A percentile compares a stretch with the other conserved stretches of the same genome.
Evolutionary conservation across 2,888 invertebrate species (phyloP).

Genomic region (Vanessa cardui): DNA sequence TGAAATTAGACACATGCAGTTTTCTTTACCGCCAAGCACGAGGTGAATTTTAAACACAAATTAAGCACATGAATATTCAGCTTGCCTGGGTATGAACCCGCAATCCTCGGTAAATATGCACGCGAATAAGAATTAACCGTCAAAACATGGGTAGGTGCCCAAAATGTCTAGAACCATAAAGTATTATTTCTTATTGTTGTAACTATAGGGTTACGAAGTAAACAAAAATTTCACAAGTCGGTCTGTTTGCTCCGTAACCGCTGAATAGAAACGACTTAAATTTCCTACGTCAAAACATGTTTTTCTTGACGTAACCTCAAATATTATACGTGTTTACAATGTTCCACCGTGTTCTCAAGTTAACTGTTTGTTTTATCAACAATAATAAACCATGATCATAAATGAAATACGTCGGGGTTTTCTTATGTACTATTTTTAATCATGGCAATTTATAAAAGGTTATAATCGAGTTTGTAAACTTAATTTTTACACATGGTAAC

Average conservation of each 20-base stretch:
- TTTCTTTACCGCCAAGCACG: too few species aligned
- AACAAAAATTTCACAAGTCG: constrained; percentile 24
- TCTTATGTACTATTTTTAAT: neutral
- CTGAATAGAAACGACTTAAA: constrained; percentile 15
- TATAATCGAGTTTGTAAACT: too few species aligned
- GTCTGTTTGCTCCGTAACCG: constrained; percentile 23
- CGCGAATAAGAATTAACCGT: too few species aligned
- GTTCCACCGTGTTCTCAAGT: neutral
- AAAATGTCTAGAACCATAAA: neutral
- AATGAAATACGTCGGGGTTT: too few species aligned
- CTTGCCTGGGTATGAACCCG: too few species aligned
- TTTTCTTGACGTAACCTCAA: constrained; percentile 22
- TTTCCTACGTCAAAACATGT: constrained; percentile 24
- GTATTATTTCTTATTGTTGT: neutral
- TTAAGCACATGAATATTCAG: too few species aligned
- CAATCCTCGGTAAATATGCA: too few species aligned
- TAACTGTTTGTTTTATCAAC: neutral
- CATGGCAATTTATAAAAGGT: too few species aligned
- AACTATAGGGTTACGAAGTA: constrained; percentile 16
- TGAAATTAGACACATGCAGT: too few species aligned
- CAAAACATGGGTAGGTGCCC: too few species aligned
- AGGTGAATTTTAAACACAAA: too few species aligned
- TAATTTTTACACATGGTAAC: too few species aligned
- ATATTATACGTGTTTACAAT: constrained; percentile 12
- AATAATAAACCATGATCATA: neutral